These are phyloP conservation scores for Nannospalax galili DNA, from an alignment of 2,113 vertebrate species.

Conservation along the genomic window DNA sequence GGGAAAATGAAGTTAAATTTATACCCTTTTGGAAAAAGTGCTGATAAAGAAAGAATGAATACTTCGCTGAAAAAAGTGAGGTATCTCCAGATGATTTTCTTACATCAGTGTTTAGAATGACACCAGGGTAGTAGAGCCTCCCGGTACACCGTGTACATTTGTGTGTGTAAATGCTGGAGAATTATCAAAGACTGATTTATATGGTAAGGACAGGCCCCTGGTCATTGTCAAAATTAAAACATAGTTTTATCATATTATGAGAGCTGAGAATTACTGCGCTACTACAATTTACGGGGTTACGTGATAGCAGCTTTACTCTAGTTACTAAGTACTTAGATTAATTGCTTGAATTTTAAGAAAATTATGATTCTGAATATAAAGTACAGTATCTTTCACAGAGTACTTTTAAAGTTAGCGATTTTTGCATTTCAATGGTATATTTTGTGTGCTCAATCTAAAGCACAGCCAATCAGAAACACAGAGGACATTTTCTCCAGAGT, in stretches of 20 bases:
- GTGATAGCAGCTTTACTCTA: not conserved
- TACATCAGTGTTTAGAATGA: not conserved
- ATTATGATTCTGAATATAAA: constrained; percentile 12
- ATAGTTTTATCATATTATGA: not conserved
- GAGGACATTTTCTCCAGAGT: not conserved
- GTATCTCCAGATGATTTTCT: not conserved
- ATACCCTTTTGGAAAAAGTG: not conserved
- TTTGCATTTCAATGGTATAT: not conserved
- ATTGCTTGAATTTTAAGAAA: not conserved
- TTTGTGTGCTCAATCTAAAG: not conserved
- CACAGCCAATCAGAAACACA: not conserved
- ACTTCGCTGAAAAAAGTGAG: not conserved
- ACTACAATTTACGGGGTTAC: not conserved
- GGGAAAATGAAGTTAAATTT: not conserved
- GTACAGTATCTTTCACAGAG: not conserved
- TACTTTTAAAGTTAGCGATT: not conserved
- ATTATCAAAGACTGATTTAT: not conserved
- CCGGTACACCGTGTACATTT: not conserved
- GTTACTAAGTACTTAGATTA: not conserved
- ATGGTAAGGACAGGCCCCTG: not conserved
- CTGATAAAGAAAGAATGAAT: not conserved
- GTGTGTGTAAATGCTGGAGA: not conserved
- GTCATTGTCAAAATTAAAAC: not conserved
- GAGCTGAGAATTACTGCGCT: not conserved
- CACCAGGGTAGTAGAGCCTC: not conserved